Base-by-base conservation (phyloP, 53 echinoderm and acorn worm species). In the Hippasteria phrygiana region DNA sequence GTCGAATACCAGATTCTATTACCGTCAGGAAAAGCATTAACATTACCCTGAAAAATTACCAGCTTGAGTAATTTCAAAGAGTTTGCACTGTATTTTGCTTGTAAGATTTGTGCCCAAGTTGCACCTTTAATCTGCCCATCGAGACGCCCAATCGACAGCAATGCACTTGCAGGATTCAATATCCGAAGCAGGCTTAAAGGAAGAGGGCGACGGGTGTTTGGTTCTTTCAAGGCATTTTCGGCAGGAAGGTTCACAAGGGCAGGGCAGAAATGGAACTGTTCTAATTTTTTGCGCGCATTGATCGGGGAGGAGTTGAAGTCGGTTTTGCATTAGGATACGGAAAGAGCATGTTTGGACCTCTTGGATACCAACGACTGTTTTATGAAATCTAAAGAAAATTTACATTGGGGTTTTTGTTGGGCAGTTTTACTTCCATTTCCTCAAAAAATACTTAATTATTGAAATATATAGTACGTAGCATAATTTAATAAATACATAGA, bases 201-300 rank as follows among this genome's bases (percentile, higher is more conserved):
- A 77, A 35, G 22, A 20, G 55, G 5, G 34, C 20, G 36, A 3
- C 33, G 55, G 79, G 79, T 79, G 37, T 56, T n/a, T 10, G 8
- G 46, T 59, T 28, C 79, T 79, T 56, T 54, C 40, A 29, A 35
- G 78, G 35, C 56, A 35, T 78, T 78, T 78, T 38, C 35, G 35
- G 56, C 77, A 40, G 53, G 56, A 59, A 79, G 59, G 36, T 35
- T 10, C 7, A 39, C 56, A 62, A 79, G 62, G 20, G 39, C 39
- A 27, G 41, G 24, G 79, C 20, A 55, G 56, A 62, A 62, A 79
- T 79, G 56, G 59, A 79, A 56, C 79, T 38, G 40, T 20, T 62
- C 62, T 56, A 16, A 79, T 55, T 55, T 39, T 47, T 67, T 56
- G 62, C 41, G 32, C 36, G 62, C 45, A 82, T 82, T 82, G 82